Evolutionary conservation across 1,140 invertebrate genomes (phyloP), one percentile per base, ranked within the genome.

Genomic region (Planococcus citri): DNA sequence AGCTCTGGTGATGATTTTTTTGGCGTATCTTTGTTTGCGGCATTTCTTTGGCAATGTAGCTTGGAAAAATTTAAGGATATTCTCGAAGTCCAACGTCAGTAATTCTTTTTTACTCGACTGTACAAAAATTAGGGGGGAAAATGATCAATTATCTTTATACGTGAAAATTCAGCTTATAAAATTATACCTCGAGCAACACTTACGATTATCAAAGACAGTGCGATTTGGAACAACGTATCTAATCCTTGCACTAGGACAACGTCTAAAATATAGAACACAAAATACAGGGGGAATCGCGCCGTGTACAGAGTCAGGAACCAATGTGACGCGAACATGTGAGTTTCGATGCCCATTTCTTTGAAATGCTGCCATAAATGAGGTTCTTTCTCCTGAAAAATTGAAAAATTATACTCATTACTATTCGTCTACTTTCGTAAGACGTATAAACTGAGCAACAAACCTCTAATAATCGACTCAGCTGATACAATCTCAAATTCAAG

Each of bases 271-370:
- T 95, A 92, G 81, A 97, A 99, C 14, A 99, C 97, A 78, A 98
- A 88, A 77, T 91, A 92, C 0, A 99, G 81, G 1, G 97, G 97
- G 81, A 99, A 99, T 77, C 97, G 90, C 17, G 97, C 95, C 1
- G 97, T 99, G 80, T 97, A 99, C 14, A 99, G 81, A 0, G 97
- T 99, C 24, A 99, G 86, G 82, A 99, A 98, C 97, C 97, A 99
- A 82, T 99, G 97, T 33, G 92, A 95, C 24, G 95, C 97, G 80
- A 94, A 99, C 97, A 99, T 99, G 80, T 99, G 97, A 69, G 94
- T 90, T 80, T 99, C 97, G 60, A 99, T 87, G 41, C 91, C 89
- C 76, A 94, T 86, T 76, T 92, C 89, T 73, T 83, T 83, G 80
- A 99, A 98, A 80, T 99, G 97, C 71, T 87, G 85, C 75, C 88